These are phyloP conservation scores for Delia radicum DNA, from an alignment of 1,140 invertebrate genomes.

Conservation along the genomic window DNA sequence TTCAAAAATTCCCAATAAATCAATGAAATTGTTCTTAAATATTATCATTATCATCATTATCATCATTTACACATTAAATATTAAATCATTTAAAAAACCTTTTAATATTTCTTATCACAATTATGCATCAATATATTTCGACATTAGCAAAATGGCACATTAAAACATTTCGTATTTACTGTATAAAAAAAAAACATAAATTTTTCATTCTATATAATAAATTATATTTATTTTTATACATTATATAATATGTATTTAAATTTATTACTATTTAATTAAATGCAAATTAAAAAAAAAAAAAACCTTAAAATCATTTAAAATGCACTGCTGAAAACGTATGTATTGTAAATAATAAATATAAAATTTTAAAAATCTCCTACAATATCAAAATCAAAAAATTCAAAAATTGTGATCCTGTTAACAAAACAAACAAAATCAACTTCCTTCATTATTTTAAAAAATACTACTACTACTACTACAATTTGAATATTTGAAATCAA, in stretches of 20 bases:
- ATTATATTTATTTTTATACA: neutral
- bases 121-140: neutral
- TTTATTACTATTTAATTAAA: neutral
- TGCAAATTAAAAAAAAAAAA: neutral
- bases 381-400: neutral
- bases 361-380: neutral
- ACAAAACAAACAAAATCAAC: neutral
- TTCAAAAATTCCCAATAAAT: too few relatives aligned
- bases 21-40: too few relatives aligned
- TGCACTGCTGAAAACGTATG: slow-evolving; percentile 1
- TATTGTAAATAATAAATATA: neutral
- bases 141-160: neutral
- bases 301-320: neutral
- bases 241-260: slow-evolving; percentile 1
- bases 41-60: too few relatives aligned
- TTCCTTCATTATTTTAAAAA: neutral
- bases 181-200: neutral
- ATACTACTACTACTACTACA: neutral
- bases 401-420: neutral
- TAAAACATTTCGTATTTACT: neutral
- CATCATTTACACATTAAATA: too few relatives aligned
- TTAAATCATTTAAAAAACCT: too few relatives aligned
- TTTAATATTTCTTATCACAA: neutral
- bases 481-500: neutral
- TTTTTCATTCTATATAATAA: neutral